Base-by-base conservation (phyloP, 1,140 invertebrate species). In the Brachionus calyciflorus region DNA sequence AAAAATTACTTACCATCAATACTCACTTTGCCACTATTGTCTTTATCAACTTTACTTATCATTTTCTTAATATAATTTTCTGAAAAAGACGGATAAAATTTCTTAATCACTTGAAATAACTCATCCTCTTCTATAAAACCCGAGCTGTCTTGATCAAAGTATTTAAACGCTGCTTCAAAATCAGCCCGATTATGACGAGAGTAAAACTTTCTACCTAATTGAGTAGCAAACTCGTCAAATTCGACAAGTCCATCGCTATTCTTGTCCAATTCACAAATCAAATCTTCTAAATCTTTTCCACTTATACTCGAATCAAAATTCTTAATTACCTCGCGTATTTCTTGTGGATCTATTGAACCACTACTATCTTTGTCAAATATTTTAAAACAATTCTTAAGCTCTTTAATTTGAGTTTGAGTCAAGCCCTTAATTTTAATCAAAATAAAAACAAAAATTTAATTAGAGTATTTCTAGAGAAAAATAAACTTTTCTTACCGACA, bases 281-380 rank as follows among this genome's bases (percentile, higher is more conserved):
- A 24, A 26, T 49, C 69, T 6, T 49, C 51, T 10, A 73, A 51
- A 10, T 73, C 69, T 19, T 51, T 40, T 12, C 51, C 69, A 40
- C 9, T 24, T 7, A 73, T 33, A 9, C 26, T 40, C 3, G 33
- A 9, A 37, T 55, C 69, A 30, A 73, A 55, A 19, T 55, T 49
- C 21, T 1, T 51, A 12, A 73, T 41, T 37, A 73, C 6, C 26
- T 51, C 40, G n/a, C 24, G 24, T 9, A 73, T 73, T 41, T 73
- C 69, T 24, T 73, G 28, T 12, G 46, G 69, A 33, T 55, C 51
- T 9, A 73, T 73, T 0, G 19, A 21, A 12, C 69, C 69, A 10
- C 26, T 73, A 12, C 69, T 46, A 55, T 73, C 69, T 55, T 73
- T 53, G 24, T 73, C 69, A 73, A 73, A 73, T 17, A 49, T 40